Base-by-base conservation (phyloP, 2,113 vertebrate species). In the Pluvianellus socialis region DNA sequence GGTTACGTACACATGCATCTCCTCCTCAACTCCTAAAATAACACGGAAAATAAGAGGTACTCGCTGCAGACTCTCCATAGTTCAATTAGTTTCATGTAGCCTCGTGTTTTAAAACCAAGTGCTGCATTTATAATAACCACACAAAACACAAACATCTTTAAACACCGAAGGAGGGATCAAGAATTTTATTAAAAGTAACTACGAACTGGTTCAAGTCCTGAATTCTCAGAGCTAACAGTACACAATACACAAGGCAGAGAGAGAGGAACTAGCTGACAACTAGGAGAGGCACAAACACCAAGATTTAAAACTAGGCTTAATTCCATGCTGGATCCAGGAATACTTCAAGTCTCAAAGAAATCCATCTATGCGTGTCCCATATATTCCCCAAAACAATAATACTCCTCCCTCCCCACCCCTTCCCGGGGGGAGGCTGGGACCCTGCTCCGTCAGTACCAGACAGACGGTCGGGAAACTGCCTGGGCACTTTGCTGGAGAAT, bases 401-500 rank as follows among this genome's bases (percentile, higher is more conserved):
- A 21, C 26, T 77, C 5, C 28, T 40, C 27, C 13, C 5, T 68
- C 56, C 24, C 28, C 27, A 55, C 1, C n/a, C 23, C 30, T 33
- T 67, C 33, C 6, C 12, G 4, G 8, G 10, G 16, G 53, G 24
- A 35, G 22, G 44, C 28, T 55, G 42, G 59, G 47, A 89, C 56
- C 42, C 59, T 22, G 1, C 56, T 58, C 79, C 0, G 0, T 0
- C 10, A 90, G 27, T 4, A 45, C 12, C 77, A 35, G 49, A 53
- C 33, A 19, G 19, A 42, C 40, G 45, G 16, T 4, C 1, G 0
- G 58, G 79, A 53, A 86, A 42, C 55, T 65, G n/a, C 16, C 7
- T 20, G n/a, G 30, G 22, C 7, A 17, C 44, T 56, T 30, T 4
- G n/a, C 0, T n/a, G 0, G 19, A 27, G 24, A 62, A n/a, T 73